These are phyloP conservation scores for Rafetus swinhoei DNA, from an alignment of 2,113 vertebrate species.

Conservation along the genomic window DNA sequence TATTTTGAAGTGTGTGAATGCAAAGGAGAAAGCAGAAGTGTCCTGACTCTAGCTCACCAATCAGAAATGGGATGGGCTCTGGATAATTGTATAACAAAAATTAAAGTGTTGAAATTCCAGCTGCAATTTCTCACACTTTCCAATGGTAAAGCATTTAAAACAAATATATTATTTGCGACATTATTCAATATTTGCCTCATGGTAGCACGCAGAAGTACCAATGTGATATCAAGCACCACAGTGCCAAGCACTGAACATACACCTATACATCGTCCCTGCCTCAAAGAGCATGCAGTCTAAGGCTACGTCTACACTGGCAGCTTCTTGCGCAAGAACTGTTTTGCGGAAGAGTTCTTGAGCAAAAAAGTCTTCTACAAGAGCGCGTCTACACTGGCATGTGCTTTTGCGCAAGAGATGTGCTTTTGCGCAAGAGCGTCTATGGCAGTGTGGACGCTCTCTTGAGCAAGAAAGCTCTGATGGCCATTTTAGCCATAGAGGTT, in stretches of 20 bases:
- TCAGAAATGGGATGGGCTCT: too few species aligned
- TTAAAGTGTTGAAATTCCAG: accelerated
- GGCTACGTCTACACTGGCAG: neutral
- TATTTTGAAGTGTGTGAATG: accelerated
- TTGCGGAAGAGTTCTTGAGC: too few species aligned
- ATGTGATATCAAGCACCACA: neutral
- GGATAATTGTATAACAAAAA: neutral
- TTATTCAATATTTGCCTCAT: neutral
- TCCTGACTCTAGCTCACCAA: accelerated
- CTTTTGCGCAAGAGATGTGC: too few species aligned
- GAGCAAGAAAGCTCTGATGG: too few species aligned
- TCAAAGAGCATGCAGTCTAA: neutral
- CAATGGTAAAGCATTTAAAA: accelerated
- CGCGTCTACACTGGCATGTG: too few species aligned
- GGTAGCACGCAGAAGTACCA: neutral
- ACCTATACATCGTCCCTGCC: accelerated
- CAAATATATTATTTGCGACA: accelerated
- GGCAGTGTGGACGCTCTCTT: too few species aligned
- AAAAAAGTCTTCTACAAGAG: too few species aligned
- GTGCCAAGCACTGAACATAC: accelerated
- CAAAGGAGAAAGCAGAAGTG: neutral
- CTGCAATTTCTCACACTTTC: accelerated
- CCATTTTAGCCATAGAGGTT: too few species aligned
- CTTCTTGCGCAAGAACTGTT: too few species aligned
- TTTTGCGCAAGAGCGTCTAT: too few species aligned